A percentile compares a stretch with the other conserved stretches of the same genome.
These are phyloP conservation scores for Parauchenoglanis punctatus DNA, from an alignment of 2,797 vertebrate species.

Conservation along the genomic window DNA sequence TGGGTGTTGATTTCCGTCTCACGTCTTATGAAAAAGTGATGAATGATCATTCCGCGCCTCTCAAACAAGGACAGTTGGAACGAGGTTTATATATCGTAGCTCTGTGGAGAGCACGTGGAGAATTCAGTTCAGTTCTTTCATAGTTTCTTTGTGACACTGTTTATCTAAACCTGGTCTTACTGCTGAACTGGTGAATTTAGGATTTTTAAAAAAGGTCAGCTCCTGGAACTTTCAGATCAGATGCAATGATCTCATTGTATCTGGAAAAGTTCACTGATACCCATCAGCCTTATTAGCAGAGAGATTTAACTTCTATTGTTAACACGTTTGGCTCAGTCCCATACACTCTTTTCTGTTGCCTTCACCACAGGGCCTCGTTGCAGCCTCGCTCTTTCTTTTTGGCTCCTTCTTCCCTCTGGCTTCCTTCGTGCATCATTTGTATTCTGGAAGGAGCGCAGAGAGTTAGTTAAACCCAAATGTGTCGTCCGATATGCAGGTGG, in stretches of 20 bases:
- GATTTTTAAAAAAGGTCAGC: background rate
- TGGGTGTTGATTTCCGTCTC: slow-evolving; percentile 19
- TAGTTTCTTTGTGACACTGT: background rate
- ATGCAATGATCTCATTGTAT: background rate
- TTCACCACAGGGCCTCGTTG: slow-evolving; percentile 49
- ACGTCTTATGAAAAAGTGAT: slow-evolving; percentile 5
- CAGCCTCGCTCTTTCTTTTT: slow-evolving; percentile 42
- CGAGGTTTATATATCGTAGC: background rate
- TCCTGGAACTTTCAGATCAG: background rate
- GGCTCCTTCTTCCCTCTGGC: slow-evolving; percentile 25
- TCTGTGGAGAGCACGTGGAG: background rate
- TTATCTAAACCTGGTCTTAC: background rate
- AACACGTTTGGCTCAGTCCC: background rate
- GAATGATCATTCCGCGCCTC: background rate
- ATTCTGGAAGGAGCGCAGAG: slow-evolving; percentile 47
- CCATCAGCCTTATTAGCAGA: background rate
- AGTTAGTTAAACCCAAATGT: slow-evolving; percentile 51
- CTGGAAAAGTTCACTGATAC: background rate
- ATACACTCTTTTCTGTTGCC: slow-evolving; percentile 42
- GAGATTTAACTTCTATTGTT: slow-evolving; percentile 7
- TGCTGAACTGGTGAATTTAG: too few relatives aligned
- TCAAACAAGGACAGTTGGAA: background rate
- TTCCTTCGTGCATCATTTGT: slow-evolving; percentile 48
- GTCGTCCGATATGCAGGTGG: slow-evolving; percentile 29
- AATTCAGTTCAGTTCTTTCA: background rate